Evolutionary conservation across 2,113 vertebrate genomes (phyloP), one percentile per base, ranked within the genome.

Genomic region (Cyprinodon variegatus): DNA sequence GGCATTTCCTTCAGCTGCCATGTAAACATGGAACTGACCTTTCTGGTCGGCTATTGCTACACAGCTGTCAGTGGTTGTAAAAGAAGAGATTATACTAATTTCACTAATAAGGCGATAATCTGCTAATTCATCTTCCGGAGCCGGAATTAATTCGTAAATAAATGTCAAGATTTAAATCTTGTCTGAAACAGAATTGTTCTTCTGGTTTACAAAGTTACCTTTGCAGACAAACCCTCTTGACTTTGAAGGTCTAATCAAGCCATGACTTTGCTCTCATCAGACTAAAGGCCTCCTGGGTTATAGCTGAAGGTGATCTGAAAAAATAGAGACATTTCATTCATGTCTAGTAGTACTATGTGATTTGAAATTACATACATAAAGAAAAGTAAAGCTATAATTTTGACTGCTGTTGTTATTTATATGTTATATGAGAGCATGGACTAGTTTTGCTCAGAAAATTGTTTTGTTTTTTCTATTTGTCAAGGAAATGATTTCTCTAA

Each of bases 1-100:
- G 83, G 70, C 50, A 68, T 91, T 91, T 90, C 80, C 89, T 77
- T 76, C 57, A 72, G 78, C 68, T 68, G 83, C 45, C 66, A 72
- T 71, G 78, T 68, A 83, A 85, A 86, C 64, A 68, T 61, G 40
- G 40, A 65, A 6, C 70, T 84, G 79, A 89, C 84, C 83, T 84
- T 79, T 82, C 62, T 9, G 36, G 72, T 39, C 3, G 7, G 3
- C 1, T 48, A n/a, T 61, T 46, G 22, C 59, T 37, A 39, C 3
- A 12, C 60, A 60, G 72, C 39, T 76, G 62, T 57, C 43, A 41
- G 36, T 15, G n/a, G 8, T 46, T 74, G 74, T 71, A 20, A 72
- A 72, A 66, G 13, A 46, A 87, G 36, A 20, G 57, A 76, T 81
- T 15, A 39, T 8, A 45, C 70, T 71, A 65, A 73, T 74, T 66